Conservation (phyloP, 2,113 vertebrate species). For the Pandion haliaetus region DNA sequence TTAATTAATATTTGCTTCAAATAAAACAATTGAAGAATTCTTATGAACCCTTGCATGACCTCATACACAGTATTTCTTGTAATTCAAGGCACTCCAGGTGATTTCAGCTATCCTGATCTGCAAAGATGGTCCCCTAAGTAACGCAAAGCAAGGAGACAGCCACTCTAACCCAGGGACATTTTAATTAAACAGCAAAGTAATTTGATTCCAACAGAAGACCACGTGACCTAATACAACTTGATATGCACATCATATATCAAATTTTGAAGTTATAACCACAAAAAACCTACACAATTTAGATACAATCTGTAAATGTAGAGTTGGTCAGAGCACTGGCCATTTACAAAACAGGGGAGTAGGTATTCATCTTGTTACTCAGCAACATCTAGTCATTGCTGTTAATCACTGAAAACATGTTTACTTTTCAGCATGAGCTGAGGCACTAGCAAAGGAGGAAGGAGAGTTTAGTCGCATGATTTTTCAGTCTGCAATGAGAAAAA, state of each 20-base stretch:
- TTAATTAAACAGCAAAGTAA: constrained; percentile 17
- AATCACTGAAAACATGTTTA: constrained; percentile 1
- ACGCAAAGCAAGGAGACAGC: neutral
- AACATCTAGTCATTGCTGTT: neutral
- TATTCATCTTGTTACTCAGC: neutral
- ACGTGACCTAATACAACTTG: neutral
- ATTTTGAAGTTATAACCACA: neutral
- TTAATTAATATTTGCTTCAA: neutral
- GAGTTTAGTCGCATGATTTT: neutral
- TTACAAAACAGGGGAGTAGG: neutral
- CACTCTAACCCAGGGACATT: neutral
- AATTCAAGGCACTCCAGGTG: neutral
- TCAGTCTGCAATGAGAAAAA: neutral
- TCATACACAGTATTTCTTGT: neutral
- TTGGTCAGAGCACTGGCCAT: neutral
- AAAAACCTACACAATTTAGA: neutral
- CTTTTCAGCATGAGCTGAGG: neutral
- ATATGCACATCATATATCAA: neutral
- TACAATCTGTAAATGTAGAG: neutral
- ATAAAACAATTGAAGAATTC: neutral
- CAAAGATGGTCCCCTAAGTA: neutral
- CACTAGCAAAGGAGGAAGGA: neutral
- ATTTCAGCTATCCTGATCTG: neutral
- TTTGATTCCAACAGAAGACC: neutral
- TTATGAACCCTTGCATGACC: neutral